Evolutionary conservation across 2,113 vertebrate genomes (phyloP).

Genomic region (Entelurus aequoreus): DNA sequence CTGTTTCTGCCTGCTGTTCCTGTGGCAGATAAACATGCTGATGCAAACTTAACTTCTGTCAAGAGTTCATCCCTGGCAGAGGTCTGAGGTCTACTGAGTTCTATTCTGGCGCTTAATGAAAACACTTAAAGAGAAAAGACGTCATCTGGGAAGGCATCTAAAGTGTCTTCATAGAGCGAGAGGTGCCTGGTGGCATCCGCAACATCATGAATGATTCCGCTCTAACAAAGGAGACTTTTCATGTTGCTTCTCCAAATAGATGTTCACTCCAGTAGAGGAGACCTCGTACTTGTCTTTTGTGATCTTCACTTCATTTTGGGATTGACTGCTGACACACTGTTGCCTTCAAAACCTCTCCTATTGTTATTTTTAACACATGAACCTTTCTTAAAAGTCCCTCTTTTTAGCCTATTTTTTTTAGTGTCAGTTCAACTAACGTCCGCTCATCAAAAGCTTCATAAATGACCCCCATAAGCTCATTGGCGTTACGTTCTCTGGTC

Average conservation of each 20-base stretch:
- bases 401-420: not conserved
- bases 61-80: not conserved
- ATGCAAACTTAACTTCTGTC: not conserved
- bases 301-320: not conserved
- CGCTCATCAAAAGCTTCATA: not conserved
- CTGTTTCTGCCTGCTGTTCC: not conserved
- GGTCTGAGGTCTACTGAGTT: not conserved
- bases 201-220: constrained; percentile 22
- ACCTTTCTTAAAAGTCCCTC: not conserved
- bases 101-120: constrained; percentile 1
- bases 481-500: too few species aligned
- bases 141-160: constrained; percentile 23
- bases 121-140: constrained; percentile 5
- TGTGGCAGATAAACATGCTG: too few species aligned
- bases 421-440: not conserved
- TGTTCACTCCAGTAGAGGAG: not conserved
- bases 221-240: constrained; percentile 15
- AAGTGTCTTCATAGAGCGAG: constrained; percentile 3
- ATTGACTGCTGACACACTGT: not conserved
- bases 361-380: constrained; percentile 5
- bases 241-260: constrained; percentile 19
- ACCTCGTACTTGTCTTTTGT: constrained; percentile 8
- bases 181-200: constrained; percentile 7
- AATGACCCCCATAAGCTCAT: too few species aligned
- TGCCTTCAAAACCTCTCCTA: not conserved